Base-by-base conservation (phyloP, 2,797 vertebrate species). In the Phrynocephalus vlangalii region DNA sequence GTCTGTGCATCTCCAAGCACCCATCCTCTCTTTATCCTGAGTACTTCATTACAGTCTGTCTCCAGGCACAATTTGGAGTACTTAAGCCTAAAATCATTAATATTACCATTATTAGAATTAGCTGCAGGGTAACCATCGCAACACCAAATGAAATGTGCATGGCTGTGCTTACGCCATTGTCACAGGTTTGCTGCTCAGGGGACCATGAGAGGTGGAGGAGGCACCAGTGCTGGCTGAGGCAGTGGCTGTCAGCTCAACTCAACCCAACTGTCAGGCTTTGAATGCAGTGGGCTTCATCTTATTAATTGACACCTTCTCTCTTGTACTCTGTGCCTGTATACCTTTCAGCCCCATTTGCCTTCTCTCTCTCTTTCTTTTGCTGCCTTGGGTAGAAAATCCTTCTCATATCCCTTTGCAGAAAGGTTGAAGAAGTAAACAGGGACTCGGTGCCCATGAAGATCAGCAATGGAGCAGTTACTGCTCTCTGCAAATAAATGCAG, bases 221-320 rank as follows among this genome's bases (percentile, higher is more conserved):
- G 97, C 97, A 97, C 95, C 97, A 97, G 96, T 97, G 97, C 97
- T 96, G 91, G 96, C 96, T 95, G 95, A 97, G 94, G 93, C 96
- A 96, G 96, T 1, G 95, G 94, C 98, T 98, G 98, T 98, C 98
- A 97, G 97, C 97, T 98, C 96, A 3, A 93, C 97, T 99, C 98
- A 98, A 96, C 97, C 97, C 91, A 96, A 95, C 98, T 98, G 97
- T 98, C 97, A 97, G 95, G 93, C 94, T 0, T 28, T 90, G 93
- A 93, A 97, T 95, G 97, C 79, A 0, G 86, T n/a, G 86, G 93
- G 94, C 92, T 94, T 98, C 97, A 98, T 98, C 96, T 94, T 93
- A 97, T 97, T 98, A 98, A 98, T 98, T 98, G 97, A 97, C 97
- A 97, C 97, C 97, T 97, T 97, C 96, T 63, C 96, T 95, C 95